Base-by-base conservation (phyloP, 2,797 vertebrate species). In the Halcyon badia region DNA sequence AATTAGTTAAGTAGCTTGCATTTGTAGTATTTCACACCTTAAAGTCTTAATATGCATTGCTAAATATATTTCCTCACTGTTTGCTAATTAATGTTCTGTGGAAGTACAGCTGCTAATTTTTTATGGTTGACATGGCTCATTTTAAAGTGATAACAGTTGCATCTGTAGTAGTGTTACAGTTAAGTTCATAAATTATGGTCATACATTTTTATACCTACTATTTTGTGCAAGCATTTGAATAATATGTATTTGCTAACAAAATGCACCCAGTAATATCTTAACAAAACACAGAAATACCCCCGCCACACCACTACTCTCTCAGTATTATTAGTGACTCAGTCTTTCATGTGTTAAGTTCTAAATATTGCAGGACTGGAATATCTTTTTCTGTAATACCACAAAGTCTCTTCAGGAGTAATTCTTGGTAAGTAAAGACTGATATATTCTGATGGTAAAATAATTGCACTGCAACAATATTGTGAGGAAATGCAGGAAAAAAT, bases 41-140 rank as follows among this genome's bases (percentile, higher is more conserved):
- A 91, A 87, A 95, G 78, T 94, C 90, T 94, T 98, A 97, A 95
- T 97, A 96, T 97, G 89, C 97, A 92, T 97, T 97, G 92, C 95
- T 97, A 97, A 97, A 96, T 97, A 76, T 96, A 68, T 97, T 98
- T 97, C 89, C 93, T 97, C 97, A 95, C 92, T 97, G 77, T 96
- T 97, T 97, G 89, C 89, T 98, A 97, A 97, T 98, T 97, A 96
- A 96, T 87, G 88, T 97, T 97, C 90, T 95, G 24, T 94, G 72
- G 66, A 97, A 96, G 90, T 96, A 94, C 81, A 97, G 82, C 94
- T 97, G 93, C 83, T 97, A 97, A 81, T 98, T 97, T 95, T 97
- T 94, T 94, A 73, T 93, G 69, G 66, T 96, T 97, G 90, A 84
- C 87, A 93, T 89, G 95, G 92, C 90, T 97, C 87, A 91, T 97